Conservation (phyloP, 2,797 vertebrate genomes). For the Neosilurus mollespiculum region DNA sequence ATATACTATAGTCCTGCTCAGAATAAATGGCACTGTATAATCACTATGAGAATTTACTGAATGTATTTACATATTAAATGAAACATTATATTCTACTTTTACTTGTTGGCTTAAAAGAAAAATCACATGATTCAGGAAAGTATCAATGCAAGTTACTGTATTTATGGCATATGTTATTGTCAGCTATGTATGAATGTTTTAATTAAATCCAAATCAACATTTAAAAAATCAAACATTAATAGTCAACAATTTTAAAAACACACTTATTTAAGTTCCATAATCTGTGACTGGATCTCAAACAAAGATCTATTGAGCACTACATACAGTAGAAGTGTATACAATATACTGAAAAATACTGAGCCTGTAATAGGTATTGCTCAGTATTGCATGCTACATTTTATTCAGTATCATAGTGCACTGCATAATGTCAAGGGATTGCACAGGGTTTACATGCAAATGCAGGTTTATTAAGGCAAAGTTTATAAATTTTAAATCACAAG, state of each 20-base stretch:
- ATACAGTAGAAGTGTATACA: background rate
- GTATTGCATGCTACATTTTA: background rate
- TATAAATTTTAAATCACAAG: too few species aligned
- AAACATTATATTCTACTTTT: background rate
- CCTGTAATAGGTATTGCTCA: background rate
- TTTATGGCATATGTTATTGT: constrained; percentile 4
- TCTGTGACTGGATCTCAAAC: constrained; percentile 3
- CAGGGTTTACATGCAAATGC: background rate
- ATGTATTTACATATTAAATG: background rate
- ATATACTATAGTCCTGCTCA: background rate
- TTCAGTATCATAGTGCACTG: background rate
- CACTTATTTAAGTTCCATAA: background rate
- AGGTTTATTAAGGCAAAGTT: background rate
- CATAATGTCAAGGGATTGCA: background rate
- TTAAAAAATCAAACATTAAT: background rate
- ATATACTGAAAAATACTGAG: too few species aligned
- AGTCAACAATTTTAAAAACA: background rate
- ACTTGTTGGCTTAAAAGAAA: background rate
- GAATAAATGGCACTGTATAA: background rate
- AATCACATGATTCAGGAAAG: background rate
- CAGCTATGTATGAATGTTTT: background rate
- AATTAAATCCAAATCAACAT: background rate
- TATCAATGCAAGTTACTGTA: background rate
- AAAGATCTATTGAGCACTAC: background rate
- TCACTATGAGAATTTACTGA: background rate